phyloP scores from a whole-genome alignment of 2,113 vertebrate species.

The Agelaius phoeniceus region DNA sequence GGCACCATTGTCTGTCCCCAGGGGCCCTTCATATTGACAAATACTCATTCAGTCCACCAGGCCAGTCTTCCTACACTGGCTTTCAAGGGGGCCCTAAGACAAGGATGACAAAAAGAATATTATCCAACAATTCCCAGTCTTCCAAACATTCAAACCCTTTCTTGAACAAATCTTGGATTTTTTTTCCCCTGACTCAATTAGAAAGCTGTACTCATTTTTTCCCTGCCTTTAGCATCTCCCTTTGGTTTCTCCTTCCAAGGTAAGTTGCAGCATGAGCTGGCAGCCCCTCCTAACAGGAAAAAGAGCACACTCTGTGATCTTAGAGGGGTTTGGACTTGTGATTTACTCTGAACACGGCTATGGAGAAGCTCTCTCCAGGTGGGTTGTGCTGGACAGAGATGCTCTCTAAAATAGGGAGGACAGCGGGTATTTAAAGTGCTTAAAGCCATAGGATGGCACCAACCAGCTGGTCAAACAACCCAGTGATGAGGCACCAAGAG shows the following conservation, averaged over 20 bases:
- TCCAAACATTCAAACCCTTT: background rate
- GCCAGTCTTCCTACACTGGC: background rate
- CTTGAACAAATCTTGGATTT: background rate
- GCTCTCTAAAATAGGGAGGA: background rate
- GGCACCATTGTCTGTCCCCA: background rate
- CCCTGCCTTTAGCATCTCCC: background rate
- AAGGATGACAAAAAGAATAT: background rate
- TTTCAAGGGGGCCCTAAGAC: background rate
- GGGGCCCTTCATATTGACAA: background rate
- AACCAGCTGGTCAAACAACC: background rate
- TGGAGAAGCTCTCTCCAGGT: background rate
- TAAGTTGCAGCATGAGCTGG: constrained; percentile 9
- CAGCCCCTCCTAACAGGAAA: background rate
- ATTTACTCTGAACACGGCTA: background rate
- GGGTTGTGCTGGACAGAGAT: background rate
- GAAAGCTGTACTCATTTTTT: constrained; percentile 17
- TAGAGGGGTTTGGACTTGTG: background rate
- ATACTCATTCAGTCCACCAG: background rate
- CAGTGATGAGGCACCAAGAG: background rate
- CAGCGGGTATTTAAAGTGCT: background rate
- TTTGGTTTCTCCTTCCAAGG: constrained; percentile 14
- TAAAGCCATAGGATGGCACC: background rate
- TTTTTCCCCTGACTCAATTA: background rate
- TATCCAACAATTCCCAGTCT: background rate
- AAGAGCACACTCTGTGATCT: background rate